These are phyloP conservation scores for Aphaenogaster rudis DNA, from an alignment of 1,140 invertebrate species.

Conservation along the genomic window DNA sequence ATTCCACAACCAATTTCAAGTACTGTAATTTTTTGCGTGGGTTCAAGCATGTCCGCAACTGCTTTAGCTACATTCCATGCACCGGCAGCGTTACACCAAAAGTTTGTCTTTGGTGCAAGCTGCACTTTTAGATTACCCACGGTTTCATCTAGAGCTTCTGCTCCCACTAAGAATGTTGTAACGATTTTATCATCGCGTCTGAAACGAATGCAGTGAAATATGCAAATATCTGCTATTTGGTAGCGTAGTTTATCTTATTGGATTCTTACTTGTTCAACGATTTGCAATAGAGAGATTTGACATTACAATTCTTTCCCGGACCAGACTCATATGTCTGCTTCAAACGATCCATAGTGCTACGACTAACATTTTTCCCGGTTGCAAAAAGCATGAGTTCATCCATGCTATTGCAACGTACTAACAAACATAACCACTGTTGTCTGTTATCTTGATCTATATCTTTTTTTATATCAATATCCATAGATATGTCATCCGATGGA, in stretches of 20 bases:
- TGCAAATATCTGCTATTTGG: constrained; percentile 33
- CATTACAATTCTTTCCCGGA: constrained; percentile 83
- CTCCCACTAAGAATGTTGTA: constrained; percentile 83
- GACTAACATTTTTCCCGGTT: constrained; percentile 83
- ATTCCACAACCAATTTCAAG: constrained; percentile 86
- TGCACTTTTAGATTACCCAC: constrained; percentile 84
- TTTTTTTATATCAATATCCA: constrained; percentile 67
- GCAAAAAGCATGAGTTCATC: constrained; percentile 85
- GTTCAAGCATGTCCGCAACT: constrained; percentile 80
- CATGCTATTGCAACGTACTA: constrained; percentile 84
- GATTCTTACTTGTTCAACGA: constrained; percentile 81
- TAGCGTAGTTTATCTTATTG: constrained; percentile 11
- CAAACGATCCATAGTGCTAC: constrained; percentile 81
- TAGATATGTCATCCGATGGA: constrained; percentile 25
- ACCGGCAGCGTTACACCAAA: constrained; percentile 83
- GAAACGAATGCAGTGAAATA: constrained; percentile 64
- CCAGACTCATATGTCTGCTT: constrained; percentile 82
- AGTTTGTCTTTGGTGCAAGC: constrained; percentile 85
- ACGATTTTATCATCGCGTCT: constrained; percentile 77
- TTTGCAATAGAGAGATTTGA: constrained; percentile 86
- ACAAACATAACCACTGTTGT: constrained; percentile 82
- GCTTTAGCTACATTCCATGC: constrained; percentile 82
- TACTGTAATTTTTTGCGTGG: constrained; percentile 79
- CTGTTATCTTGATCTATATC: constrained; percentile 66
- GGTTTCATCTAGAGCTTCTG: constrained; percentile 84